These are phyloP conservation scores for Cuculus canorus DNA, from an alignment of 2,797 vertebrate species.

Conservation along the genomic window DNA sequence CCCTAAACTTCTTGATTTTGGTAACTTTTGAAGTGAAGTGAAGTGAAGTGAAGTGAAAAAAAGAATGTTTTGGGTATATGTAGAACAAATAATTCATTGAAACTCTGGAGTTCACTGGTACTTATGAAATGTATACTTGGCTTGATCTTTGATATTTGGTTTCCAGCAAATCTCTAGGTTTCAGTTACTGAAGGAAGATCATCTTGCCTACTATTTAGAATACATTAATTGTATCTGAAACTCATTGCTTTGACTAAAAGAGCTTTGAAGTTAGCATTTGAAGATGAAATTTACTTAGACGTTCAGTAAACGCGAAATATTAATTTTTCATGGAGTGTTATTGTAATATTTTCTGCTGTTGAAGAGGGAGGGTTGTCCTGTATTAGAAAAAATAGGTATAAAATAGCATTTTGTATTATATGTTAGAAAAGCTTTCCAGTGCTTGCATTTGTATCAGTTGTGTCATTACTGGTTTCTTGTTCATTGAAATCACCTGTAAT, in stretches of 20 bases:
- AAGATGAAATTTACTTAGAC: slow-evolving; percentile 50
- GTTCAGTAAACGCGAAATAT: slow-evolving; percentile 36
- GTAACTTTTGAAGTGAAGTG: not conserved
- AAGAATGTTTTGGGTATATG: not conserved
- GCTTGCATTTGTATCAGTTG: not conserved
- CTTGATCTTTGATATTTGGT: not conserved
- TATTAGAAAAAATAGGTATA: not conserved
- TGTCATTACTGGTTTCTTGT: not conserved
- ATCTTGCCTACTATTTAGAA: slow-evolving; percentile 16
- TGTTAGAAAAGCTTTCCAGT: not conserved
- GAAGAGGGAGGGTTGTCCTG: not conserved
- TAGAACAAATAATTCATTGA: slow-evolving; percentile 7
- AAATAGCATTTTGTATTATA: not conserved
- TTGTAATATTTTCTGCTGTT: not conserved
- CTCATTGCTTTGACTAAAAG: slow-evolving; percentile 17
- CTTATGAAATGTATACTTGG: not conserved
- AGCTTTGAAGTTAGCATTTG: slow-evolving; percentile 34
- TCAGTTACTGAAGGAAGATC: slow-evolving; percentile 16
- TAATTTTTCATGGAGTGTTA: not conserved
- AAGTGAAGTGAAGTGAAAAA: not conserved
- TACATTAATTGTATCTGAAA: slow-evolving; percentile 23
- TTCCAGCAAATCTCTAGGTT: slow-evolving; percentile 10
- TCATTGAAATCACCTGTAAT: not conserved
- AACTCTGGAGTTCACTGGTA: not conserved
- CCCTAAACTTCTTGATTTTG: not conserved